These are phyloP conservation scores for Pseudochirops corinnae DNA, from an alignment of 2,797 vertebrate genomes.

Conservation along the genomic window DNA sequence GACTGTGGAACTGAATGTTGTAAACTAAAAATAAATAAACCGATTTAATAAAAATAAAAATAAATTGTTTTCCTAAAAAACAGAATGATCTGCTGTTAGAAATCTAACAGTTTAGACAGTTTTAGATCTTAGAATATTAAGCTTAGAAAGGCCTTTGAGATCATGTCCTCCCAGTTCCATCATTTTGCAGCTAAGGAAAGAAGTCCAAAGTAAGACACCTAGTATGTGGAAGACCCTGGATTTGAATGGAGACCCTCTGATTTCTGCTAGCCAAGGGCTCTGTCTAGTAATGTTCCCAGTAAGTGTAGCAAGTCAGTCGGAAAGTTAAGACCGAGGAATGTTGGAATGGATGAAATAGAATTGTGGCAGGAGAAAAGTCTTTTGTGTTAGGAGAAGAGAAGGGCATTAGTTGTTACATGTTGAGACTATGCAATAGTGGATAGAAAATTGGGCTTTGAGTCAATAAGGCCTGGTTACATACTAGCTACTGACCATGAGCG, in stretches of 20 bases:
- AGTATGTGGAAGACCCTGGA: background rate
- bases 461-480: background rate
- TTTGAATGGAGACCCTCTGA: background rate
- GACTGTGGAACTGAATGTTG: no score
- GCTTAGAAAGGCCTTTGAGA: background rate
- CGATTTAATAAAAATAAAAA: no score
- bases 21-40: no score
- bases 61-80: background rate
- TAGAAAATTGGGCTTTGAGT: background rate
- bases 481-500: background rate
- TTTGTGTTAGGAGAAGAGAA: background rate
- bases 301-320: background rate
- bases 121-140: background rate
- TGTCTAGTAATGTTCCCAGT: background rate
- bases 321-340: background rate
- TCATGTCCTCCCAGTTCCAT: background rate
- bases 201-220: background rate
- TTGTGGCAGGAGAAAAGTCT: background rate
- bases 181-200: background rate
- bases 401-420: background rate
- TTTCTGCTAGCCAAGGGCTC: background rate
- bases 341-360: background rate
- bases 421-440: background rate
- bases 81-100: background rate
- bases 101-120: background rate